Evolutionary conservation across 2,113 vertebrate genomes (phyloP).

Genomic region (Nycticorax nycticorax): DNA sequence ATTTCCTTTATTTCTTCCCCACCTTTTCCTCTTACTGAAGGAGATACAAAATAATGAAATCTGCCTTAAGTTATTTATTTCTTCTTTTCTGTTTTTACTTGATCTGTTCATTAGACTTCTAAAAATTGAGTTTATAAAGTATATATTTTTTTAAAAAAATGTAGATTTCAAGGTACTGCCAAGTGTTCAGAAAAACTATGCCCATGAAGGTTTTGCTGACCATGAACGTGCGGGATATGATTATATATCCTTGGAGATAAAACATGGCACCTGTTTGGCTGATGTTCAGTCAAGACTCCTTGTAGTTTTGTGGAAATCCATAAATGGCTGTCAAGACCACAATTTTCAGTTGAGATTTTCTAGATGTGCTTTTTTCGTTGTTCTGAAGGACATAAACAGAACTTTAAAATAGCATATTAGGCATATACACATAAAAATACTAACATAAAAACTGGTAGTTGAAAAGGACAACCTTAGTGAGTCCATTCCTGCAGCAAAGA

Average conservation of each 20-base stretch:
- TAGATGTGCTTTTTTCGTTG: rapidly evolving
- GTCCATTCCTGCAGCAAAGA: neutral
- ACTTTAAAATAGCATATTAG: neutral
- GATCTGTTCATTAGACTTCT: neutral
- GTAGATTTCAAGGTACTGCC: neutral
- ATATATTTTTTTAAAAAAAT: neutral
- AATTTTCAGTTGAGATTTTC: neutral
- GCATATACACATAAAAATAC: neutral
- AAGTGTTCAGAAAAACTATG: neutral
- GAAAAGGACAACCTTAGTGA: neutral
- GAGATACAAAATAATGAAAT: neutral
- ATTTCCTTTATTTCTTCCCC: neutral
- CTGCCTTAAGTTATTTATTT: neutral
- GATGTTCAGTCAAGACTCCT: neutral
- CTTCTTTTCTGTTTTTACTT: neutral
- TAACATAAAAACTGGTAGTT: neutral
- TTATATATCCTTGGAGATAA: neutral
- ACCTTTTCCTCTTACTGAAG: neutral
- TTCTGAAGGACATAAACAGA: neutral
- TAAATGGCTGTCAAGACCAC: neutral
- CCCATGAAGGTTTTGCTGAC: neutral
- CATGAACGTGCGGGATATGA: neutral
- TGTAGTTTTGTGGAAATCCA: neutral
- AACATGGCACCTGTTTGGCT: neutral
- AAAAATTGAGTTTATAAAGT: neutral